phyloP scores from a whole-genome alignment of 2,113 vertebrate species.

The Holacanthus passer region DNA sequence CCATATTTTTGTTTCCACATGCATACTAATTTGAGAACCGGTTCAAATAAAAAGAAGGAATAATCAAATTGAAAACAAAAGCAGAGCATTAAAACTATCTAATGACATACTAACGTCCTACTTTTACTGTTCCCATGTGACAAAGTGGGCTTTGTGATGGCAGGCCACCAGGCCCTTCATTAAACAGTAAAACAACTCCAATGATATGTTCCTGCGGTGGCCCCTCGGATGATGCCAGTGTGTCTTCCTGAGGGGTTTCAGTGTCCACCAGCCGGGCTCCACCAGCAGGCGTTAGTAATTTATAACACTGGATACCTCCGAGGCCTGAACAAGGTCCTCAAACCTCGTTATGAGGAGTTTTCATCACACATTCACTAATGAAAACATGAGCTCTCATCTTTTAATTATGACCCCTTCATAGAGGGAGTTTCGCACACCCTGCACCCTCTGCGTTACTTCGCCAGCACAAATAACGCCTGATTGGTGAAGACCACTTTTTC shows the following conservation, averaged over 20 bases:
- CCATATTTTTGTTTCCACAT: conserved; percentile 56
- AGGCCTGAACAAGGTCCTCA: conserved; percentile 79
- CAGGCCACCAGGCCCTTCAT: conserved; percentile 86
- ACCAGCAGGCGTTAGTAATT: conserved; percentile 82
- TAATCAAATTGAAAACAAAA: conserved; percentile 63
- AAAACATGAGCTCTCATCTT: conserved; percentile 78
- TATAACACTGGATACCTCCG: conserved; percentile 78
- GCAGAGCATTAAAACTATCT: conserved; percentile 45
- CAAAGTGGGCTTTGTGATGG: conserved; percentile 79
- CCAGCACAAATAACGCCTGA: conserved; percentile 52
- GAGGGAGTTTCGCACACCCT: conserved; percentile 20
- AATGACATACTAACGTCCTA: conserved; percentile 74
- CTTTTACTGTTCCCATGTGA: conserved; percentile 66
- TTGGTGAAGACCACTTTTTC: conserved; percentile 2
- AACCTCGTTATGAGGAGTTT: conserved; percentile 81
- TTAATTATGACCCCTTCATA: conserved; percentile 68
- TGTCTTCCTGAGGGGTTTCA: conserved; percentile 74
- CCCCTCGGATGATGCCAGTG: conserved; percentile 74
- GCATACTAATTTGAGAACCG: conserved; percentile 49
- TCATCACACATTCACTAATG: conserved; percentile 73
- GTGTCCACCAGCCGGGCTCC: conserved; percentile 68
- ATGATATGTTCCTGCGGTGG: conserved; percentile 68
- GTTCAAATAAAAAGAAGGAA: conserved; percentile 32
- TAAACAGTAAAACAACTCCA: conserved; percentile 74
- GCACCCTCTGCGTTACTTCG: conserved; percentile 41